A percentile compares a stretch with the other conserved stretches of the same genome.
Evolutionary conservation across 2,888 invertebrate genomes (phyloP).

Genomic region (Neria commutata): DNA sequence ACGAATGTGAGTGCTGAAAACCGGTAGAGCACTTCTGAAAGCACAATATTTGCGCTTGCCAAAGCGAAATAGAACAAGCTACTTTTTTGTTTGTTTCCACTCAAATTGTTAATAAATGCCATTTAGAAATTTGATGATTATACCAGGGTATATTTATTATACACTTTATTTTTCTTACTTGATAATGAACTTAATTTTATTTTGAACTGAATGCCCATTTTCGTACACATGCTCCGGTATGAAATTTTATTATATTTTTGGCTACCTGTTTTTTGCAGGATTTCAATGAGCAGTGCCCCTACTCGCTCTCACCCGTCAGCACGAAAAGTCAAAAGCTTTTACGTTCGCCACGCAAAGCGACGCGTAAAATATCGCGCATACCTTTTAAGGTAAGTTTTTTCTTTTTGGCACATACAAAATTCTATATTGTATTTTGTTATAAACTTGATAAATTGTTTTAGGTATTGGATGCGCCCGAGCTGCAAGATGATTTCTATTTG

Average conservation of each 20-base stretch:
- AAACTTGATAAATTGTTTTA: constrained; percentile 22
- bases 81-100: no score
- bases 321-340: constrained; percentile 93
- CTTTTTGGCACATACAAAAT: background rate
- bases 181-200: no score
- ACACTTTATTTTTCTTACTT: no score
- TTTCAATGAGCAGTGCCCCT: constrained; percentile 83
- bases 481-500: constrained; percentile 95
- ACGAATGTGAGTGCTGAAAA: no score
- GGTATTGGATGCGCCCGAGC: constrained; percentile 60
- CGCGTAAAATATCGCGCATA: constrained; percentile 96
- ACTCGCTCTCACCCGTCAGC: constrained; percentile 94
- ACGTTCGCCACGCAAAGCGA: constrained; percentile 95
- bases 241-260: constrained; percentile 19
- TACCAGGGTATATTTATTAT: no score
- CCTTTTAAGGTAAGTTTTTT: constrained; percentile 79
- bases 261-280: constrained; percentile 66
- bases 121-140: no score
- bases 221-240: no score
- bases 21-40: no score
- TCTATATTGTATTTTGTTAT: background rate
- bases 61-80: no score
- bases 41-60: no score
- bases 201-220: background rate
- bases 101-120: no score